Evolutionary conservation across 2,888 invertebrate genomes (phyloP).

Genomic region (Aphidoletes aphidimyza): DNA sequence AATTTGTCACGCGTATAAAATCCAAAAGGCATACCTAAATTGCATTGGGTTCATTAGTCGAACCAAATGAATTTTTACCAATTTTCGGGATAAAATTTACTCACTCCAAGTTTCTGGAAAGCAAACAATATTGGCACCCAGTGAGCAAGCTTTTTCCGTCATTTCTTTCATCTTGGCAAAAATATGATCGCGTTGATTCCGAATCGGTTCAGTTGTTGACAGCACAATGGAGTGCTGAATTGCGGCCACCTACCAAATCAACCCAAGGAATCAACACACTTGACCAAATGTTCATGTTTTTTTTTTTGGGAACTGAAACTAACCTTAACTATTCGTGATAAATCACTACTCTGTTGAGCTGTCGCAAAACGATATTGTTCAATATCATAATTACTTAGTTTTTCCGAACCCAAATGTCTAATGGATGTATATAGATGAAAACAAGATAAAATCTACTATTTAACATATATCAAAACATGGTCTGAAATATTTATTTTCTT

Average conservation of each 20-base stretch:
- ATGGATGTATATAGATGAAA: too few species aligned
- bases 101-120: slow-evolving; percentile 97
- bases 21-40: slow-evolving; percentile 95
- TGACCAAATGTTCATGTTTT: not conserved
- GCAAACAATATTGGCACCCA: slow-evolving; percentile 88
- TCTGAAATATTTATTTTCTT: not conserved
- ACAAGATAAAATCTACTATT: too few species aligned
- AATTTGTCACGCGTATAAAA: slow-evolving; percentile 89
- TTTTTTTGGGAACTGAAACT: too few species aligned
- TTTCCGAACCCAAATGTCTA: not conserved
- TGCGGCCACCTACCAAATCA: slow-evolving; percentile 69
- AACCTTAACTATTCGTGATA: slow-evolving; percentile 5
- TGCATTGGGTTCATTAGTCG: not conserved
- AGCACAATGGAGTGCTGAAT: slow-evolving; percentile 89
- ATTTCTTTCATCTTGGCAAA: slow-evolving; percentile 78
- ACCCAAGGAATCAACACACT: not conserved
- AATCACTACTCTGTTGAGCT: not conserved
- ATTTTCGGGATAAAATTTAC: not conserved
- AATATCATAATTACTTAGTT: not conserved
- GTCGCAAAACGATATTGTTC: slow-evolving; percentile 1
- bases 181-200: slow-evolving; percentile 81
- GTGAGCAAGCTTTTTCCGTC: slow-evolving; percentile 78
- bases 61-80: slow-evolving; percentile 58
- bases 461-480: not conserved
- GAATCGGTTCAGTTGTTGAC: slow-evolving; percentile 78